Evolutionary conservation across 2,888 invertebrate genomes (phyloP).

Genomic region (Protodeltote pygarga): DNA sequence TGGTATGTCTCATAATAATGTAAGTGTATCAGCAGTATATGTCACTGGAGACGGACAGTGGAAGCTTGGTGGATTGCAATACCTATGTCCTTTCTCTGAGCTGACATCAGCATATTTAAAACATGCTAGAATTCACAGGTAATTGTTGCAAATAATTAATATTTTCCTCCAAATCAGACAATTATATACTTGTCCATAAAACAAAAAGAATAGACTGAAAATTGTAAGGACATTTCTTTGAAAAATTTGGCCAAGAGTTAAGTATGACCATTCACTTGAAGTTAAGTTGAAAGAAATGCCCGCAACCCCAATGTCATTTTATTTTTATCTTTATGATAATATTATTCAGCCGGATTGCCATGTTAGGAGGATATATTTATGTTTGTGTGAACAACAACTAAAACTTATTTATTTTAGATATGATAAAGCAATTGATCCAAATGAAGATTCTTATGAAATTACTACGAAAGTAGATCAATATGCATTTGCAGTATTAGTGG

Average conservation of each 20-base stretch:
- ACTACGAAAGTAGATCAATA: conserved; percentile 91
- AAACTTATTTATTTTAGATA: conserved; percentile 83
- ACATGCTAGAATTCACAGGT: conserved; percentile 88
- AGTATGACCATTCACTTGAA: too few relatives aligned
- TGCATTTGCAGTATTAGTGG: conserved; percentile 91
- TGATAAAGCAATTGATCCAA: conserved; percentile 90
- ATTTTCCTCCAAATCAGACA: neutral
- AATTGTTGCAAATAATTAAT: conserved; percentile 6
- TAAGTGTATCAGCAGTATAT: conserved; percentile 93
- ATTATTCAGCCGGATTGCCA: too few relatives aligned
- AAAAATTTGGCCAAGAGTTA: too few relatives aligned
- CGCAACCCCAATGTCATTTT: too few relatives aligned
- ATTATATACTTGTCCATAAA: too few relatives aligned
- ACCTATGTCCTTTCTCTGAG: conserved; percentile 90
- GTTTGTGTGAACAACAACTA: too few relatives aligned
- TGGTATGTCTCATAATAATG: conserved; percentile 93
- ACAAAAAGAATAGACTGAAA: too few relatives aligned
- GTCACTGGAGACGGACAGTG: conserved; percentile 94
- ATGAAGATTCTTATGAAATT: conserved; percentile 87
- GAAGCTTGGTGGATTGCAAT: conserved; percentile 95
- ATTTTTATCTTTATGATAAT: too few relatives aligned
- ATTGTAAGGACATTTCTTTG: too few relatives aligned
- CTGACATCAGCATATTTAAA: conserved; percentile 89
- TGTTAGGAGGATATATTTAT: too few relatives aligned
- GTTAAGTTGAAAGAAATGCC: too few relatives aligned